phyloP scores from a whole-genome alignment of 1,140 invertebrate genomes.

The Fopius arisanus region DNA sequence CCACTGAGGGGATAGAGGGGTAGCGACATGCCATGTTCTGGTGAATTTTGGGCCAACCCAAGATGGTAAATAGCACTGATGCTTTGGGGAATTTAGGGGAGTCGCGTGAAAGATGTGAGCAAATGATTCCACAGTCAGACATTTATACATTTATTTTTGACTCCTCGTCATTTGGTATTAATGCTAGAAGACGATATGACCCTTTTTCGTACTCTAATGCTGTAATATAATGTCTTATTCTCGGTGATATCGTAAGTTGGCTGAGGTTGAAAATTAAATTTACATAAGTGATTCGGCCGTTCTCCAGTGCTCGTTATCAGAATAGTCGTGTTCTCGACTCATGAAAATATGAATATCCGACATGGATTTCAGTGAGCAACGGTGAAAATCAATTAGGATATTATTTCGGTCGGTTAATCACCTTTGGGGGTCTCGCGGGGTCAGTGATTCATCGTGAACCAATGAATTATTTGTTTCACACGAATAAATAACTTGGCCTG shows the following conservation, averaged over 20 bases:
- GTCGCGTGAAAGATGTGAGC: neutral
- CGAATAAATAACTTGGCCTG: no score
- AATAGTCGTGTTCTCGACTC: neutral
- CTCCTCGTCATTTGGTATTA: no score
- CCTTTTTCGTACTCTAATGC: neutral
- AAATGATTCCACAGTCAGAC: neutral
- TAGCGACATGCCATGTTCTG: conserved; percentile 18
- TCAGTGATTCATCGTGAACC: no score
- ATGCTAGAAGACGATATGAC: neutral
- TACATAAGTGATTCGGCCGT: conserved; percentile 47
- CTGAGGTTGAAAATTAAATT: conserved; percentile 48
- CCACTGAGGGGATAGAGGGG: neutral
- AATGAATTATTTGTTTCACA: no score
- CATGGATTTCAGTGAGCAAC: neutral
- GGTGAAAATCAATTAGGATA: neutral
- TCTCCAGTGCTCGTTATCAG: neutral
- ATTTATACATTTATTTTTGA: neutral
- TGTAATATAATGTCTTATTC: conserved; percentile 47
- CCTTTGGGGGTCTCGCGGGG: no score
- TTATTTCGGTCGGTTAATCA: neutral
- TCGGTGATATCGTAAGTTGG: conserved; percentile 48
- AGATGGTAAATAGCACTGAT: conserved; percentile 35
- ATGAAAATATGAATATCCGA: conserved; percentile 1
- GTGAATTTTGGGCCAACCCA: conserved; percentile 45
- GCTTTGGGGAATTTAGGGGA: neutral